Evolutionary conservation across 2,113 vertebrate species (phyloP), one percentile per base, ranked within the genome.

Genomic region (Heliornis fulica): DNA sequence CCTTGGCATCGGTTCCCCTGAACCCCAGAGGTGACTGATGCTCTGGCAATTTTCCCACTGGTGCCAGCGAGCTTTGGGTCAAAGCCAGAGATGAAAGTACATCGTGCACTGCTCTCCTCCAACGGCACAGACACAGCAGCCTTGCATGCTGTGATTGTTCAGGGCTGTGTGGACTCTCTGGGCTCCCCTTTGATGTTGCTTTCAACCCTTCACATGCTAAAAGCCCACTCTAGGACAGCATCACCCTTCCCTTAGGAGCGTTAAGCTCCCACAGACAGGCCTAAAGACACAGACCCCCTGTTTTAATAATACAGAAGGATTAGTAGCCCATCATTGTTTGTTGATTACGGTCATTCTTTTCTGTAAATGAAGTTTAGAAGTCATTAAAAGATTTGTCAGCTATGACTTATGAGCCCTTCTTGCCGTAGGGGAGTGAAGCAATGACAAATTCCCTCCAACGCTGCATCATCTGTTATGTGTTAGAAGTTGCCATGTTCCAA

Each of bases 351-450:
- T 81, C 96, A 96, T 98, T 96, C 93, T 97, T 97, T 97, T 83
- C 97, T 97, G 95, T 97, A 98, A 98, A 98, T 97, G 96, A 98
- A 97, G 97, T 98, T 98, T 97, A 97, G 90, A 98, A 98, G 96
- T 97, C 97, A 98, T 97, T 97, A 97, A 90, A 97, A 96, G 94
- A 95, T 97, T 98, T 98, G 97, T 97, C 97, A 97, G 95, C 92
- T 97, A 97, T 98, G 97, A 98, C 97, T 98, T 97, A 97, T 48
- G 96, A 98, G 95, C 87, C 89, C 75, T 97, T 83, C 93, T 70
- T 92, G 92, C 90, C 1, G 9, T 12, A 96, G 87, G 89, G 94
- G 96, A 97, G 96, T 89, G 81, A 92, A 97, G 93, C 96, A 92
- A 22, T 97, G 98, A 97, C 94, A 97, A 98, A 98, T 96, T 63